These are phyloP conservation scores for Carabus problematicus DNA, from an alignment of 2,888 invertebrate genomes.

Conservation along the genomic window DNA sequence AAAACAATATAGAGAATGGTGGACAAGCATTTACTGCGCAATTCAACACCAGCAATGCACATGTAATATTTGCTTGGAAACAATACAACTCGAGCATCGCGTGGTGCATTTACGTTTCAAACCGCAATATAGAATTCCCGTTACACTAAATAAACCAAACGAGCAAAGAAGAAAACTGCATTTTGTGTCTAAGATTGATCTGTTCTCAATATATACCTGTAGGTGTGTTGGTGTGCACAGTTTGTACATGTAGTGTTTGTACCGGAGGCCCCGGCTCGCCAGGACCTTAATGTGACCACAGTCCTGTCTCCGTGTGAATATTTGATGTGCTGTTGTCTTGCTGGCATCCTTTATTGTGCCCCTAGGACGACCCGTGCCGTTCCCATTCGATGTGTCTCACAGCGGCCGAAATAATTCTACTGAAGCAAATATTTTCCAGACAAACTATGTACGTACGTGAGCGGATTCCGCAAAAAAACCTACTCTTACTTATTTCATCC, in stretches of 20 bases:
- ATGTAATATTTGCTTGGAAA: too few species aligned
- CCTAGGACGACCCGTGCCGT: conserved; percentile 19
- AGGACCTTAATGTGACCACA: conserved; percentile 2
- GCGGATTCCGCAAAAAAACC: conserved; percentile 4
- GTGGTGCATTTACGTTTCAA: conserved; percentile 2
- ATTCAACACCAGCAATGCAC: too few species aligned
- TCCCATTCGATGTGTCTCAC: conserved; percentile 1
- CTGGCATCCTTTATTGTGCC: conserved; percentile 35
- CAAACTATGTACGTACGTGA: conserved; percentile 29
- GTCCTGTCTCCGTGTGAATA: conserved; percentile 21
- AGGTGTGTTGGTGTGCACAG: not conserved
- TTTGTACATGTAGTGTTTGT: not conserved
- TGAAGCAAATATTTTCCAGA: conserved; percentile 32
- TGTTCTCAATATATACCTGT: conserved; percentile 7
- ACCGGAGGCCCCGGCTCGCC: not conserved
- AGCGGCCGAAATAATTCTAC: conserved; percentile 25
- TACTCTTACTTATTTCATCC: not conserved
- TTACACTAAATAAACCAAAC: conserved; percentile 22
- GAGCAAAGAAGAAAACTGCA: conserved; percentile 19
- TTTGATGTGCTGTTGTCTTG: conserved; percentile 38
- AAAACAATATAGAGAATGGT: too few species aligned
- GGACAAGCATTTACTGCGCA: too few species aligned
- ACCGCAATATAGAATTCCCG: conserved; percentile 19
- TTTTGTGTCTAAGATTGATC: conserved; percentile 30
- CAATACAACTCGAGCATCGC: too few species aligned